phyloP scores from a whole-genome alignment of 2,113 vertebrate genomes.

The Corythornis cristatus region DNA sequence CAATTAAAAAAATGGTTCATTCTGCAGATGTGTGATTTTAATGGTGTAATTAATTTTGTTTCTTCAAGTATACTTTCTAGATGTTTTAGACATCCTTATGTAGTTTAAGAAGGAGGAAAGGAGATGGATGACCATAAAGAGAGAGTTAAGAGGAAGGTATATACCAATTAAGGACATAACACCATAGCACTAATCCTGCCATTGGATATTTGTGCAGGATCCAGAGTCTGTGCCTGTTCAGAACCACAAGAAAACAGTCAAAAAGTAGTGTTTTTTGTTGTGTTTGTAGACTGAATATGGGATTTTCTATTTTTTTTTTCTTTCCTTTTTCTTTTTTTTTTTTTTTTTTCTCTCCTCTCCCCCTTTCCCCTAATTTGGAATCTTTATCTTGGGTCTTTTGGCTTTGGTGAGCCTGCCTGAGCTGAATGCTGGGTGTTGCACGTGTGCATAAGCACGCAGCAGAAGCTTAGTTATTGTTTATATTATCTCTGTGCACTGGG shows the following conservation, averaged over 20 bases:
- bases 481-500: constrained; percentile 71
- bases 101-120: not conserved
- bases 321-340: not conserved
- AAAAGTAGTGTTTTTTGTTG: not conserved
- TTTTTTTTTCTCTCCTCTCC: not conserved
- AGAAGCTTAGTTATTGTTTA: constrained; percentile 63
- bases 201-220: not conserved
- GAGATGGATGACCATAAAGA: not conserved
- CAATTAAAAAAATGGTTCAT: not conserved
- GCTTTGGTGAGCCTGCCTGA: constrained; percentile 4
- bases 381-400: not conserved
- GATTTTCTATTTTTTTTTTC: not conserved
- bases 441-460: constrained; percentile 32
- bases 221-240: not conserved
- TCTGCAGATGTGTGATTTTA: not conserved
- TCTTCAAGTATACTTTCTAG: not conserved
- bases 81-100: not conserved
- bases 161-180: not conserved
- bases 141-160: not conserved
- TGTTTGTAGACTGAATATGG: not conserved
- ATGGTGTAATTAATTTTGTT: not conserved
- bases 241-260: not conserved
- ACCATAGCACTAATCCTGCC: not conserved
- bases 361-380: not conserved
- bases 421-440: constrained; percentile 18